Percentiles rank a stretch among this genome's conserved stretches.
Evolutionary conservation across 2,797 vertebrate genomes (phyloP).

Genomic region (Gobio occitaniae): DNA sequence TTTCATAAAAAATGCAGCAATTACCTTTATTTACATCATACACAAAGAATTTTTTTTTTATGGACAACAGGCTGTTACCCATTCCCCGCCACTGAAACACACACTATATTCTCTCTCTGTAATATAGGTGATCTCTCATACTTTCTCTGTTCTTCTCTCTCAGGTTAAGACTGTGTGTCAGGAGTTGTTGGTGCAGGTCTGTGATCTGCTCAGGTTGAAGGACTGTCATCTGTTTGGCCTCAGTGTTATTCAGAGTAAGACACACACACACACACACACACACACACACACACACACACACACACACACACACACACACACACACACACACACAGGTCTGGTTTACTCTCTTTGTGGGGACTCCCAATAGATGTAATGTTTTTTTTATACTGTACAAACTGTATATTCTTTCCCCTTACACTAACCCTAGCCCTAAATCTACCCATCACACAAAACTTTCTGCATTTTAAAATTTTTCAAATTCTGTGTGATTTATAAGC

Average conservation of each 20-base stretch:
- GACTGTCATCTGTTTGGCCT: slow-evolving; percentile 98
- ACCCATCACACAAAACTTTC: too few relatives aligned
- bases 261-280: background rate
- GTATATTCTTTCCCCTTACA: too few relatives aligned
- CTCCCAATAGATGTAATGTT: too few relatives aligned
- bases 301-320: background rate
- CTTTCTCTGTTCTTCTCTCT: slow-evolving; percentile 33
- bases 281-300: background rate
- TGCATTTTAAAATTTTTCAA: too few relatives aligned
- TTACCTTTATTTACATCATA: background rate
- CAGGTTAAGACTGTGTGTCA: slow-evolving; percentile 97
- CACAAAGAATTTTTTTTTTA: background rate
- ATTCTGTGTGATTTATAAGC: too few relatives aligned
- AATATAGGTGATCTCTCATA: background rate
- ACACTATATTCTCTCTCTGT: background rate
- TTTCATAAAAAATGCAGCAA: background rate
- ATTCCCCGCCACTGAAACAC: background rate
- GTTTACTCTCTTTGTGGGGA: too few relatives aligned
- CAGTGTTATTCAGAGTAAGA: slow-evolving; percentile 96
- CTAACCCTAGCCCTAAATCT: too few relatives aligned
- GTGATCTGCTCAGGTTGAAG: slow-evolving; percentile 95
- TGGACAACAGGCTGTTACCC: background rate
- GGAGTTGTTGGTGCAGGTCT: slow-evolving; percentile 94
- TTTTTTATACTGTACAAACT: too few relatives aligned
- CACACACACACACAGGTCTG: background rate